Evolutionary conservation across 2,113 vertebrate species (phyloP).

Genomic region (Alaudala cheleensis): DNA sequence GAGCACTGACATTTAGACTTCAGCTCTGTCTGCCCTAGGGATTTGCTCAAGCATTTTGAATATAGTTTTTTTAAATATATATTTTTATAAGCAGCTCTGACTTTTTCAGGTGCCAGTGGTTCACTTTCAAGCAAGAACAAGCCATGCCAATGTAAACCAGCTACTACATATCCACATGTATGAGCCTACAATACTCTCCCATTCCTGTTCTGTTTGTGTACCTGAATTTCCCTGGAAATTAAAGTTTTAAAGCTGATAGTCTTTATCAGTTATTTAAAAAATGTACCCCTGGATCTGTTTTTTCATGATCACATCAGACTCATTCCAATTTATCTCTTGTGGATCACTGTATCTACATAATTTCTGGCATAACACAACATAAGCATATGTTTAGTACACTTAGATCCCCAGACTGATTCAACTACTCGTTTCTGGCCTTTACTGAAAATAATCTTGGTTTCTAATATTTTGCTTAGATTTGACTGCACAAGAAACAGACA

Average conservation of each 20-base stretch:
- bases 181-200: neutral
- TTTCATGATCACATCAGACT: neutral
- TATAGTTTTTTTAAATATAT: neutral
- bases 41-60: conserved; percentile 39
- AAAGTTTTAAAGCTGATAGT: neutral
- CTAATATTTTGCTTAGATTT: neutral
- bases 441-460: neutral
- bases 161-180: neutral
- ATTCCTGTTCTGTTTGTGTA: neutral
- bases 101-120: neutral
- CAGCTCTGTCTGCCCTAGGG: neutral
- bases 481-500: neutral
- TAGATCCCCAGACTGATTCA: neutral
- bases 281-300: neutral
- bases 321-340: neutral
- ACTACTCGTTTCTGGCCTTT: neutral
- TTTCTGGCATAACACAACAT: neutral
- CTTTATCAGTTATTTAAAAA: fast-evolving
- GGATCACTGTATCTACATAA: neutral
- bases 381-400: neutral
- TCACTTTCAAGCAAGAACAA: neutral
- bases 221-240: neutral
- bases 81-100: neutral
- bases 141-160: neutral
- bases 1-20: conserved; percentile 61